Base-by-base conservation (phyloP, 2,888 invertebrate species). In the Amaurobius ferox region DNA sequence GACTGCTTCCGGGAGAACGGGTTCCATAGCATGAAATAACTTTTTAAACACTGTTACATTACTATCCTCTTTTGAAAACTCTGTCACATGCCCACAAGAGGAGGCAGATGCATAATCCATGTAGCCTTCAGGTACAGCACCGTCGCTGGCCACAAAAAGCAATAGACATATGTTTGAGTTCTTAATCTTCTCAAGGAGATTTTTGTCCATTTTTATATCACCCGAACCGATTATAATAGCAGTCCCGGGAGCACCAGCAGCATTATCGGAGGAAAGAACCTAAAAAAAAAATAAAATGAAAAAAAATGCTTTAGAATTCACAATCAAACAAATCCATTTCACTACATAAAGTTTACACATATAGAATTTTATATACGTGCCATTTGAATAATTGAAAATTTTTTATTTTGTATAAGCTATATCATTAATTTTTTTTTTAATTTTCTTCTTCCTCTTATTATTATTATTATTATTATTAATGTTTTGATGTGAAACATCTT, bases 21-120 rank as follows among this genome's bases (percentile, higher is more conserved):
- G n/a, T n/a, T 66, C 28, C n/a, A 76, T 40, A 16, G n/a, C n/a
- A n/a, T 11, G 11, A 39, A 61, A 76, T n/a, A 76, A 30, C 28
- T 26, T 29, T 26, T 40, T 5, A 66, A 66, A 66, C 19, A 40
- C 5, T 16, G 23, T 40, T 9, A 5, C 40, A 28, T 61, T 28
- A 13, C 26, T 19, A 5, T 66, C 30, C 1, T 23, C 16, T 0
- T 11, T 76, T 1, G 40, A 11, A 7, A 76, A 23, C 19, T 66
- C 44, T 28, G 11, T 7, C 5, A 44, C 2, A 7, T 7, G 19
- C 13, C 35, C 9, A 28, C 70, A 77, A 55, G 9, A 2, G 26
- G 39, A 39, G 13, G n/a, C 13, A 0, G 29, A 44, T 3, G 16
- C 2, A 19, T 68, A 28, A 2, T n/a, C 6, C 7, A 11, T n/a